Evolutionary conservation across 2,113 vertebrate species (phyloP).

Genomic region (Sphyrna mokarran): DNA sequence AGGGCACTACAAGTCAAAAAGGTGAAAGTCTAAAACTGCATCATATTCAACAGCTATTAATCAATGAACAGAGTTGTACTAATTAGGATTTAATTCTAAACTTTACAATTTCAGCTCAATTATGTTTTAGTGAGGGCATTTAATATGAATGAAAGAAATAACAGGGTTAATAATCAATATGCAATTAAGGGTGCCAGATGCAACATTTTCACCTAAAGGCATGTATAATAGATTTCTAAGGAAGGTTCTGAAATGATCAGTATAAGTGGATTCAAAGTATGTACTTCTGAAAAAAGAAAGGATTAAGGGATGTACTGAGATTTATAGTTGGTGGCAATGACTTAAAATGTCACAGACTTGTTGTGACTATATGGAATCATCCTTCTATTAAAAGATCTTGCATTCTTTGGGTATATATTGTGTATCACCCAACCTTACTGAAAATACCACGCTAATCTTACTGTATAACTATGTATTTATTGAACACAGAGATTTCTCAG

Average conservation of each 20-base stretch:
- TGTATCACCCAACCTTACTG: background rate
- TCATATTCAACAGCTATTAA: background rate
- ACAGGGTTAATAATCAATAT: background rate
- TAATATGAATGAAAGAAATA: background rate
- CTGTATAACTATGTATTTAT: background rate
- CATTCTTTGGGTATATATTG: background rate
- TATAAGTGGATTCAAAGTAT: background rate
- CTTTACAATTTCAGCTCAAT: background rate
- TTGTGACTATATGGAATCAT: background rate
- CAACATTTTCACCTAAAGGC: background rate
- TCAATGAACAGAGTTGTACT: background rate
- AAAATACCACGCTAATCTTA: background rate
- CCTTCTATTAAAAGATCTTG: background rate
- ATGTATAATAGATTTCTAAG: background rate
- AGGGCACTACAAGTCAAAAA: background rate
- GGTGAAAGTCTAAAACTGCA: background rate
- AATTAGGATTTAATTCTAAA: background rate
- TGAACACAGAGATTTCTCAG: background rate
- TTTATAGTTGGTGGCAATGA: background rate
- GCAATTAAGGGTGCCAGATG: background rate
- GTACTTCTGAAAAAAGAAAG: background rate
- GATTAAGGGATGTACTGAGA: background rate
- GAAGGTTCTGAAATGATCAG: background rate
- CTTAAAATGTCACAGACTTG: background rate
- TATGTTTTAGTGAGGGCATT: background rate